Evolutionary conservation across 1,140 invertebrate species (phyloP).

Genomic region (Maconellicoccus hirsutus): DNA sequence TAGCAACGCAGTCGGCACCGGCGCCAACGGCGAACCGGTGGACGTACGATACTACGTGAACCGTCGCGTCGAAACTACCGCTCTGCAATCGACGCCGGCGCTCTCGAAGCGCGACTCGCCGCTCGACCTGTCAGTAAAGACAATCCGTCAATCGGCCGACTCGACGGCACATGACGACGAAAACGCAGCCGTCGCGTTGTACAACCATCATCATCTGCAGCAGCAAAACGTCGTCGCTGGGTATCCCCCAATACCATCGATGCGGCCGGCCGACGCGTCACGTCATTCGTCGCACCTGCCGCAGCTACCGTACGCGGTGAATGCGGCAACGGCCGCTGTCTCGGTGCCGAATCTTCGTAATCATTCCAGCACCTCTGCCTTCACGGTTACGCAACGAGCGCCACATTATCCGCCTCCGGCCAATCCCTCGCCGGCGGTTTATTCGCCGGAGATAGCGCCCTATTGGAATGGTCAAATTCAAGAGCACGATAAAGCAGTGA

Average conservation of each 20-base stretch:
- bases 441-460: background rate
- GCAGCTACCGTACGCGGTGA: background rate
- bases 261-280: background rate
- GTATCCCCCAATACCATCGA: background rate
- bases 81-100: background rate
- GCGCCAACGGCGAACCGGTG: background rate
- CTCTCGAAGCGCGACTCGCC: slow-evolving; percentile 54
- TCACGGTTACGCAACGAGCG: background rate
- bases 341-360: background rate
- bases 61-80: background rate
- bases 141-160: slow-evolving; percentile 69
- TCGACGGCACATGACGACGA: slow-evolving; percentile 61
- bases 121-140: slow-evolving; percentile 71
- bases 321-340: background rate
- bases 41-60: slow-evolving; percentile 2
- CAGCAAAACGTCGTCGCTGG: slow-evolving; percentile 6
- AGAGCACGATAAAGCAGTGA: background rate
- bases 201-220: slow-evolving; percentile 6
- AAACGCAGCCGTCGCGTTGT: slow-evolving; percentile 18
- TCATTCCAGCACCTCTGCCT: background rate
- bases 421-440: background rate
- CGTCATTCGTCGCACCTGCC: background rate
- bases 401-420: background rate
- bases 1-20: background rate
- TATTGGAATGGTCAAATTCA: background rate